Conservation (phyloP, 1,140 invertebrate species). For the Euschistus heros region DNA sequence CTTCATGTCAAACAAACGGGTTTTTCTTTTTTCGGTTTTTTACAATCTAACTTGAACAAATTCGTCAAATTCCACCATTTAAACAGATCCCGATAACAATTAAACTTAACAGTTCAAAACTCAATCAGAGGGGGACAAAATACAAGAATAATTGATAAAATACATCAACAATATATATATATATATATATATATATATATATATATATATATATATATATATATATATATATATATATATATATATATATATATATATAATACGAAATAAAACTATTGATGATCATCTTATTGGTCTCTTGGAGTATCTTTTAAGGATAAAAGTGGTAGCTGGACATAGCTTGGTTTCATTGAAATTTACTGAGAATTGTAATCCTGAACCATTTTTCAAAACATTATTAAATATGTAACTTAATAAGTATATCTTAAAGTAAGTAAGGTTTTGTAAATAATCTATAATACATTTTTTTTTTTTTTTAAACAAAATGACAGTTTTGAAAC, state of each 20-base stretch:
- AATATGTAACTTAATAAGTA: background rate
- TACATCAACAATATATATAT: too few species aligned
- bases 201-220: slow-evolving; percentile 1
- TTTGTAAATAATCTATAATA: background rate
- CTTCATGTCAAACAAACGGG: too few species aligned
- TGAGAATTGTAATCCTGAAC: background rate
- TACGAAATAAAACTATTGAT: background rate
- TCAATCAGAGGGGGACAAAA: too few species aligned
- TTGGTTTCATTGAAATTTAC: background rate
- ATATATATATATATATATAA: background rate
- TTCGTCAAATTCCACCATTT: too few species aligned
- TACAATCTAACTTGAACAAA: too few species aligned
- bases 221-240: slow-evolving; percentile 1
- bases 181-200: background rate
- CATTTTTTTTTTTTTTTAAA: too few species aligned
- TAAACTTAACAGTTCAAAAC: too few species aligned
- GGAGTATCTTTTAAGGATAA: background rate
- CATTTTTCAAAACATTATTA: background rate
- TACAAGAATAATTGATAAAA: too few species aligned
- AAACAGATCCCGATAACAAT: too few species aligned
- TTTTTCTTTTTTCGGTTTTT: too few species aligned
- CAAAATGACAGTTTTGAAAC: too few species aligned
- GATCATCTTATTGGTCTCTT: background rate
- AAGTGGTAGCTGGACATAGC: background rate
- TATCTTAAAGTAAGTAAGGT: background rate